These are phyloP conservation scores for Galerucella calmariensis DNA, from an alignment of 2,888 invertebrate species.

Conservation along the genomic window DNA sequence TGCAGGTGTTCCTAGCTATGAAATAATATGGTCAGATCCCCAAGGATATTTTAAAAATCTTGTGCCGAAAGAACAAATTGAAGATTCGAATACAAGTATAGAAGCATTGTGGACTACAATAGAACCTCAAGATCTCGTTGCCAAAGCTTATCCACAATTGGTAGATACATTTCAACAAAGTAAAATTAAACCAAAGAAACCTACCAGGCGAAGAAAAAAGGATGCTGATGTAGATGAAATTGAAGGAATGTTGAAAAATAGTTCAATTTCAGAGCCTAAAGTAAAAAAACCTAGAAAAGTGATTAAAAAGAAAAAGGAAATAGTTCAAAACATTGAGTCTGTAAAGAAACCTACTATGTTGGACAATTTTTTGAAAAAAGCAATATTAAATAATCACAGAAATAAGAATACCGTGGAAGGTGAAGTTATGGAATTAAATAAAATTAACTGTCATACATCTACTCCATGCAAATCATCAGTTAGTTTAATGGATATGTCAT, in stretches of 20 bases:
- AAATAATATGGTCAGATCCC: slow-evolving; percentile 77
- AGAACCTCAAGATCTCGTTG: slow-evolving; percentile 75
- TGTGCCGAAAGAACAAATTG: slow-evolving; percentile 71
- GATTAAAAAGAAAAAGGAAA: slow-evolving; percentile 43
- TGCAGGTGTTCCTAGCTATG: slow-evolving; percentile 75
- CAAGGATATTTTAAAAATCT: slow-evolving; percentile 69
- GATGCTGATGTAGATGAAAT: slow-evolving; percentile 46
- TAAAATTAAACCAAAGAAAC: slow-evolving; percentile 64
- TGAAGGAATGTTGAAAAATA: slow-evolving; percentile 49
- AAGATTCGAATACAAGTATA: slow-evolving; percentile 62
- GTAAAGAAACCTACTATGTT: slow-evolving; percentile 48
- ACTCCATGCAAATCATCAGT: slow-evolving; percentile 46
- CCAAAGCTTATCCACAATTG: slow-evolving; percentile 72
- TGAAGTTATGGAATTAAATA: slow-evolving; percentile 16
- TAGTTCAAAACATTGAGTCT: slow-evolving; percentile 22
- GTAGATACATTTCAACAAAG: slow-evolving; percentile 70
- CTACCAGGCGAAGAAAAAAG: slow-evolving; percentile 51
- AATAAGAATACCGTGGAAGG: slow-evolving; percentile 49
- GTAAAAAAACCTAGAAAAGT: slow-evolving; percentile 54
- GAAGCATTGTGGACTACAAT: slow-evolving; percentile 73
- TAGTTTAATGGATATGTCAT: slow-evolving; percentile 54
- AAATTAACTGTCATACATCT: slow-evolving; percentile 42
- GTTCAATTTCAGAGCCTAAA: slow-evolving; percentile 54
- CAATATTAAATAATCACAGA: slow-evolving; percentile 51
- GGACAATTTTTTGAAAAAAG: slow-evolving; percentile 56